Evolutionary conservation across 2,888 invertebrate genomes (phyloP).

Genomic region (Eutolmus rufibarbis): DNA sequence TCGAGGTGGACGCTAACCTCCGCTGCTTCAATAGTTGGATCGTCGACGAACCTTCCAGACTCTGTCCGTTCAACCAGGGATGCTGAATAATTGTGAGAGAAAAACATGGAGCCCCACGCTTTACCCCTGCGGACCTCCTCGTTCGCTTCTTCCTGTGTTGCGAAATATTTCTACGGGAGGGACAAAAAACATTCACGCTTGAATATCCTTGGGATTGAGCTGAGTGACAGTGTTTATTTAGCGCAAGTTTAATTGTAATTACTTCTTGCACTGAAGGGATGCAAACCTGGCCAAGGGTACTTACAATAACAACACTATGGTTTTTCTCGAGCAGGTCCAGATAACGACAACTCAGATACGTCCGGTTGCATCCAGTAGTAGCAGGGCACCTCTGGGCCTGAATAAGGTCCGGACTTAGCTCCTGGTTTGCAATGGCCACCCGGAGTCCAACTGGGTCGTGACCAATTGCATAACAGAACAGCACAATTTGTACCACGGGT

Average conservation of each 20-base stretch:
- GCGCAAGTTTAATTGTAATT: background rate
- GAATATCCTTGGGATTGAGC: background rate
- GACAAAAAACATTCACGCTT: slow-evolving; percentile 23
- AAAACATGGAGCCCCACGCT: slow-evolving; percentile 79
- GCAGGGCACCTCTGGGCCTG: slow-evolving; percentile 64
- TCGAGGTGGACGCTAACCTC: slow-evolving; percentile 79
- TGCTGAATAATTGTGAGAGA: slow-evolving; percentile 78
- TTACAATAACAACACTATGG: slow-evolving; percentile 72
- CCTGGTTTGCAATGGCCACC: slow-evolving; percentile 83
- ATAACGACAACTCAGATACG: slow-evolving; percentile 79
- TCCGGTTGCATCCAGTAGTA: slow-evolving; percentile 68
- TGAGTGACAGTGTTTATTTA: background rate
- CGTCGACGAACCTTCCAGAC: slow-evolving; percentile 67
- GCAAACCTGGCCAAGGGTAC: background rate
- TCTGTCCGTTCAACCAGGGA: slow-evolving; percentile 71
- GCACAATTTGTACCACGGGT: slow-evolving; percentile 83
- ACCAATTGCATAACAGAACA: slow-evolving; percentile 91
- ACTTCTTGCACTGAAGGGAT: background rate
- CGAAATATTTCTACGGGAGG: slow-evolving; percentile 65
- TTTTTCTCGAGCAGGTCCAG: slow-evolving; percentile 73
- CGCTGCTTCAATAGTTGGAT: slow-evolving; percentile 69
- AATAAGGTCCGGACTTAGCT: slow-evolving; percentile 67
- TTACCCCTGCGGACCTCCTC: slow-evolving; percentile 73
- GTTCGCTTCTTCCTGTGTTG: slow-evolving; percentile 69
- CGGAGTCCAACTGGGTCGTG: slow-evolving; percentile 80